Base-by-base conservation (phyloP, 2,113 vertebrate genomes). In the Micronycteris hirsuta region DNA sequence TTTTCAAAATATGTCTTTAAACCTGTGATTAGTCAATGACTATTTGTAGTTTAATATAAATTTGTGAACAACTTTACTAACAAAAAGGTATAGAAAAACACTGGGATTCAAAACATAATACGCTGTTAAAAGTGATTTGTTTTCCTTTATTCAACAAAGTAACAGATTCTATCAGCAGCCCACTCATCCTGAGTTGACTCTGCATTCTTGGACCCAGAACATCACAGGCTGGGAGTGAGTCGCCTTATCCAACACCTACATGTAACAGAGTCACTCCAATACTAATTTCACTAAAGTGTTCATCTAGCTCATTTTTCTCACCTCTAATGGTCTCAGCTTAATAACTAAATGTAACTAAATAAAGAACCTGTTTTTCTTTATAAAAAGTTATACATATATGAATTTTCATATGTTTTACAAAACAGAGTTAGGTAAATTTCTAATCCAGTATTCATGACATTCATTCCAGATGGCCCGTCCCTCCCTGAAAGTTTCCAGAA, bases 281-380 rank as follows among this genome's bases (percentile, higher is more conserved):
- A 58, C 28, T 83, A 56, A 91, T 90, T 70, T 71, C 76, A 86
- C 24, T 22, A 56, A 96, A 96, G 97, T 94, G 81, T 91, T 93
- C 95, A 98, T 97, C 97, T 96, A 38, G 28, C 10, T 77, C 78
- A 84, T 77, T 91, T 97, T 94, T 96, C 95, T 93, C 86, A 96
- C 94, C 80, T 96, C 80, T 97, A 97, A 97, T 96, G 41, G 97
- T 92, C 82, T 49, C 71, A 45, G 43, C 74, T 96, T 63, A 94
- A 63, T 76, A 94, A 58, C n/a, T 56, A 93, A 91, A 70, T 13
- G 19, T 52, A 52, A 52, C 49, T 52, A 52, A 52, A 52, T 52
- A 52, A 52, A 52, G 49, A 52, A 52, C 17, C 17, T 52, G 47
- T 49, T 52, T 52, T 93, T 6, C 38, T 82, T 84, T 67, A 43